Base-by-base conservation (phyloP, 2,888 invertebrate species). In the Chesias legatella region DNA sequence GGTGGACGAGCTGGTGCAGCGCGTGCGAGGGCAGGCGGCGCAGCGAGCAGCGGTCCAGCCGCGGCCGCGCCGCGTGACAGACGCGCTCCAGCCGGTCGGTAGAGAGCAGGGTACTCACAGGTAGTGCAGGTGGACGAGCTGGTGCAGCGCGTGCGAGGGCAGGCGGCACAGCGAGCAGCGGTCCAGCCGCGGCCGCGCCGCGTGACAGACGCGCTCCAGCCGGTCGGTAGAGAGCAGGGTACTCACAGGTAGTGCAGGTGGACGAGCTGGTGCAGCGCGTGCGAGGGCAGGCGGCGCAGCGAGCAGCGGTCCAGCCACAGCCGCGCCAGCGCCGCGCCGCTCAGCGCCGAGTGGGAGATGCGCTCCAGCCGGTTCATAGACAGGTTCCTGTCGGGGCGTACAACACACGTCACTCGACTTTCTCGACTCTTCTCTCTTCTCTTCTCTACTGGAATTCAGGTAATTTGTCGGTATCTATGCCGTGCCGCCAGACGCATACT, bases 331-430 rank as follows among this genome's bases (percentile, higher is more conserved):
- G 82, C 78, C 36, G 80, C 79, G 56, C 89, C 89, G 47, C 84
- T 67, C 73, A 94, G 93, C 64, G 93, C 91, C 66, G 90, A 90
- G 52, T 90, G 89, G 71, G 92, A 90, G 67, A 94, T 90, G 61
- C 88, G 82, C 71, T 91, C 91, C 77, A 95, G 88, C 63, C 90
- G 91, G 89, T 95, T 95, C 83, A 92, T 91, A 9, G 94, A 92
- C 69, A 95, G 88, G 70, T 93, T 92, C 74, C 94, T 94, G 90
- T n/a, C 36, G 84, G 34, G 25, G 13, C 17, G 5, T 4, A 3
- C 6, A 7, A 11, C 8, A 11, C 8, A 9, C 17, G 1, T 0
- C 89, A 46, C 50, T 53, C 47, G 13, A 11, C 27, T 1, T 10
- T 7, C 17, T 1, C 7, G 22, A 3, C 22, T 7, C 22, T 1